phyloP scores from a whole-genome alignment of 64 coral and sea anemone genomes.

The Pocillopora damicornis region DNA sequence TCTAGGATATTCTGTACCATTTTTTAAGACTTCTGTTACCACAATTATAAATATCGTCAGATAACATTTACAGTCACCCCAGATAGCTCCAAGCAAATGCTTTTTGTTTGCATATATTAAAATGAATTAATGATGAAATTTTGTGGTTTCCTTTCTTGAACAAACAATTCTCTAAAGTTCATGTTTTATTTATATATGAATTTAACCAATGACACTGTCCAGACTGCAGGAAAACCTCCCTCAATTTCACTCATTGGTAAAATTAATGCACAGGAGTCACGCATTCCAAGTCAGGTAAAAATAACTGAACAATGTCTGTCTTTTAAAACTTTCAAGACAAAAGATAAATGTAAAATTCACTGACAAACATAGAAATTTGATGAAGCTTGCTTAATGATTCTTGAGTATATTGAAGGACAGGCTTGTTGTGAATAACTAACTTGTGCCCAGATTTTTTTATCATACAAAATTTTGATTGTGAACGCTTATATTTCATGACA shows the following conservation, averaged over 20 bases:
- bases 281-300: too few species aligned
- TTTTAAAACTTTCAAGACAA: too few species aligned
- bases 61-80: not conserved
- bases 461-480: too few species aligned
- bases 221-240: not conserved
- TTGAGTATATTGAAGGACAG: too few species aligned
- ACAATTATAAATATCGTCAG: not conserved
- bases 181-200: conserved; percentile 14
- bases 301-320: too few species aligned
- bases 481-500: too few species aligned
- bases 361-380: too few species aligned
- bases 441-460: too few species aligned
- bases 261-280: too few species aligned
- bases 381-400: too few species aligned
- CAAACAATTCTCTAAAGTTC: not conserved
- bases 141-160: conserved; percentile 36
- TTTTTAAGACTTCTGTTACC: not conserved
- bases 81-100: conserved; percentile 8
- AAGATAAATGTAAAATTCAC: too few species aligned
- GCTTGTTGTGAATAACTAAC: too few species aligned
- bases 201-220: not conserved
- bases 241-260: not conserved
- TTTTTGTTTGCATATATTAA: conserved; percentile 58
- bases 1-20: not conserved
- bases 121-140: not conserved